Evolutionary conservation across 2,888 invertebrate species (phyloP), one percentile per base, ranked within the genome.

Genomic region (Tinea pellionella): DNA sequence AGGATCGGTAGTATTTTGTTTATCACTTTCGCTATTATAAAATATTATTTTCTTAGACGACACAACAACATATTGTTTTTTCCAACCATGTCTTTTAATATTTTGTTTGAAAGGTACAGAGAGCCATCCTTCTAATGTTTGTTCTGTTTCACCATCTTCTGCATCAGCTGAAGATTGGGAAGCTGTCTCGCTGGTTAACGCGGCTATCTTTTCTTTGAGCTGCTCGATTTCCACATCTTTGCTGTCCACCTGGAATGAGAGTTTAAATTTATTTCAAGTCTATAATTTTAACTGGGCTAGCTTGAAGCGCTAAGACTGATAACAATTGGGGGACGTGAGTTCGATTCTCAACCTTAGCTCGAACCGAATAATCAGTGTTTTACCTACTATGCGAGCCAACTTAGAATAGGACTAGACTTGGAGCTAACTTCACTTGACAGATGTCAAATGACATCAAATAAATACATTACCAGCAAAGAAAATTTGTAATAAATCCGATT

Each of bases 141-240:
- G 91, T 72, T 94, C 94, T 1, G 88, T 93, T 71, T 94, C 92
- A 43, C 91, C 94, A 62, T 91, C 92, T 69, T 96, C 96, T 60
- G 94, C 94, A 73, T 96, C 96, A 3, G 95, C 94, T 11, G 96
- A 97, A 63, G 96, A 96, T 63, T 97, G 90, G 2, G 96, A 97
- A 0, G 96, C 95, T 0, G 96, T 96, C 83, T 98, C 97, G 68
- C 93, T 92, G 64, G 93, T 93, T 41, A 93, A 77, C 2, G 92
- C 90, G 4, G 93, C 92, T 60, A 97, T 84, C 77, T 96, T 96
- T 78, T 95, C 93, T 73, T 94, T 94, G 51, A 97, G 83, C 74
- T 96, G 95, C 82, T 98, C 98, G 64, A 98, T 96, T 85, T 98
- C 98, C 0, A 94, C 96, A 75, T 98, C 98, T 80, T 98, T 98